Evolutionary conservation across 2,113 vertebrate species (phyloP), one percentile per base, ranked within the genome.

Genomic region (Tachycineta bicolor): DNA sequence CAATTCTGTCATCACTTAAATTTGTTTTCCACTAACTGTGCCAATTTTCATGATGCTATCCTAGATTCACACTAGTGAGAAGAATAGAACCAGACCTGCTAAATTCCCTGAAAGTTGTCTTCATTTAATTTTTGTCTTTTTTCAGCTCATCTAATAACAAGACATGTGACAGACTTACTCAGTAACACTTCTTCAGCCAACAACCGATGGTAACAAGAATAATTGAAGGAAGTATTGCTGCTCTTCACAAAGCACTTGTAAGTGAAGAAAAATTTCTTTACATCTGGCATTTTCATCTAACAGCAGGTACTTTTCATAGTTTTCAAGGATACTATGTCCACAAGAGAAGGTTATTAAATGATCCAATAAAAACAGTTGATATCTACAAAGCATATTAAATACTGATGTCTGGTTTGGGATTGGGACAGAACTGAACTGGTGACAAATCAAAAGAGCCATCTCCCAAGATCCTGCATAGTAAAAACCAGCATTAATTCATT

Each of bases 401-500:
- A 74, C 15, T 55, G 24, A 53, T 47, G 33, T 65, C 91, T 85
- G 37, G 24, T 60, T 59, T 78, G 64, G 56, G n/a, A 80, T 29
- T 93, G 68, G 80, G 88, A 56, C 43, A 83, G 73, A 93, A 76
- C 34, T 34, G 52, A 81, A n/a, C 25, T 8, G 29, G 83, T 93
- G 77, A 88, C 76, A 87, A 95, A 39, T 49, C 70, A 90, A 88
- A 93, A 73, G n/a, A 93, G 64, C 31, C 41, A 60, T 74, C 37
- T 89, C 75, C 34, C 37, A 73, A 71, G 88, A 84, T 5, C 14
- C 39, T 70, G 67, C 87, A 58, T 3, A 71, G 79, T 79, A 90
- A 84, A 97, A 78, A 29, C 28, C 75, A 91, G 43, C 83, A 49
- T 83, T 97, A 97, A 97, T 96, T 92, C 67, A 82, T 97, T 97